Percentiles rank a stretch among this genome's conserved stretches.
These are phyloP conservation scores for Desmophyllum pertusum DNA, from an alignment of 92 coral and sea anemone genomes.

Conservation along the genomic window DNA sequence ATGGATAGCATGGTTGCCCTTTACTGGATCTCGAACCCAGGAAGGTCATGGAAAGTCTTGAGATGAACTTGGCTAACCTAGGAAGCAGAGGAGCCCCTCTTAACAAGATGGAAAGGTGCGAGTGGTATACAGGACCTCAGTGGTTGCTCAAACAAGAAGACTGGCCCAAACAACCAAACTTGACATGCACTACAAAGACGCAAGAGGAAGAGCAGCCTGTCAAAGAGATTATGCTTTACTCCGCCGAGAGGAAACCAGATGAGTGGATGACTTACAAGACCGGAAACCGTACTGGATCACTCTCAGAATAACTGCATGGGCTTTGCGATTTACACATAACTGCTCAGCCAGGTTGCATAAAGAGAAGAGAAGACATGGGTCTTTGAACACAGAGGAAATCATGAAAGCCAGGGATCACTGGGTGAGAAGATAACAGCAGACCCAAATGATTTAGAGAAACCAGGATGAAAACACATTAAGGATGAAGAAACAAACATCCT, in stretches of 20 bases:
- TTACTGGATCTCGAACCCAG: slow-evolving; percentile 72
- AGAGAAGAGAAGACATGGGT: slow-evolving; percentile 34
- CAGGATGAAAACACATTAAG: slow-evolving; percentile 36
- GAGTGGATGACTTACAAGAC: slow-evolving; percentile 57
- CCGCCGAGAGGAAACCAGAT: slow-evolving; percentile 33
- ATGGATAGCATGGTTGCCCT: slow-evolving; percentile 65
- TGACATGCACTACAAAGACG: slow-evolving; percentile 27
- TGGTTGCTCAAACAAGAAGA: slow-evolving; percentile 49
- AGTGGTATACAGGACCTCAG: slow-evolving; percentile 62
- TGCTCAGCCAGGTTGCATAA: slow-evolving; percentile 21
- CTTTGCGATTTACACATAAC: slow-evolving; percentile 48
- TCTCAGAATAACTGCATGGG: slow-evolving; percentile 58
- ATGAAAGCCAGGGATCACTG: slow-evolving; percentile 34
- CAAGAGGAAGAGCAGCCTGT: slow-evolving; percentile 41
- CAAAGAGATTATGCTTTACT: slow-evolving; percentile 22
- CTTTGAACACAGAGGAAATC: slow-evolving; percentile 58
- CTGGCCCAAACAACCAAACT: slow-evolving; percentile 47
- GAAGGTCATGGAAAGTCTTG: slow-evolving; percentile 63
- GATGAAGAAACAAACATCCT: slow-evolving; percentile 49
- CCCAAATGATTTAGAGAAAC: slow-evolving; percentile 25
- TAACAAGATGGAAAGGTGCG: slow-evolving; percentile 57
- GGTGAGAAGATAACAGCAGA: slow-evolving; percentile 43
- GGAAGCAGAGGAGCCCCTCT: slow-evolving; percentile 71
- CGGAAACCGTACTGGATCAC: slow-evolving; percentile 56
- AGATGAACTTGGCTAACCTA: slow-evolving; percentile 65